Base-by-base conservation (phyloP, 1,140 invertebrate genomes). In the Drosophila kanapiae region DNA sequence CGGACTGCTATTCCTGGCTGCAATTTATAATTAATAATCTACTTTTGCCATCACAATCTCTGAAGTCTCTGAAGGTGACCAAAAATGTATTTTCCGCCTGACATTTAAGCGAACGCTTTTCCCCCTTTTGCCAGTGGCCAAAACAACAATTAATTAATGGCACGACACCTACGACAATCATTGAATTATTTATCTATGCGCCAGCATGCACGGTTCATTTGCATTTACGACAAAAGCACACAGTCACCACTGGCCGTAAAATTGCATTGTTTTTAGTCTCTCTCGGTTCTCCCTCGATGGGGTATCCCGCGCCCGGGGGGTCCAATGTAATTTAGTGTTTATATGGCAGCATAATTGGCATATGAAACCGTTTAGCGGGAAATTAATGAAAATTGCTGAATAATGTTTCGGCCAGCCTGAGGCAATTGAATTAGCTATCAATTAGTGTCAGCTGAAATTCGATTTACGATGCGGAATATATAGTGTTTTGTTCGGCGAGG, bases 11-110 rank as follows among this genome's bases (percentile, higher is more conserved):
- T 69, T 78, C 79, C 56, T 83, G 68, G 76, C n/a, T 35, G 63
- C 69, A 14, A 48, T 45, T 63, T 54, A 67, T 77, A 78, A 88
- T 87, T 80, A 77, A 88, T 88, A 77, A 76, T 69, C 62, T 23
- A 59, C 48, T 47, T 47, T 76, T 27, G 71, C 56, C 51, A 63
- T 31, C 7, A 23, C 63, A 51, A 48, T 70, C 40, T 48, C 37
- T 23, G 23, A 31, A n/a, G 27, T 1, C 8, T 77, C 51, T 59
- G 49, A 78, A 57, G 78, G 57, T 75, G 75, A 84, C 31, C 70
- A 47, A 70, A 68, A 90, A 90, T 90, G 82, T 80, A 90, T 90
- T 78, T 85, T 85, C 60, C 78, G 69, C 64, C 58, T 90, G 85
- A 60, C 85, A 88, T 88, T 88, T 65, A 54, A 70, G 62, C 31